These are phyloP conservation scores for Huso huso DNA, from an alignment of 2,797 vertebrate genomes.

Conservation along the genomic window DNA sequence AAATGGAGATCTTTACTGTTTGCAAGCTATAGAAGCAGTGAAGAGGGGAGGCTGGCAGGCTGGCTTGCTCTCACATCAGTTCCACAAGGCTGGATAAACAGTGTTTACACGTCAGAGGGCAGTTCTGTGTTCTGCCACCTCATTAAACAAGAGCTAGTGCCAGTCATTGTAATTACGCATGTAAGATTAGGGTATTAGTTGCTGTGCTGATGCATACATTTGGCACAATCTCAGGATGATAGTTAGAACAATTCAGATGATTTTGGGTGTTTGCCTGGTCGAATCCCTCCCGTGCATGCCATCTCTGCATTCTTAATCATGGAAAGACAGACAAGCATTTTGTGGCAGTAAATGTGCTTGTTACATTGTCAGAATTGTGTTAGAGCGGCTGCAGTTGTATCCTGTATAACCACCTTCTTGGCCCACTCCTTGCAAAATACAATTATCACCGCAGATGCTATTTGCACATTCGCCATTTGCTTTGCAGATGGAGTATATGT, in stretches of 20 bases:
- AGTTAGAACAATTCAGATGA: not conserved
- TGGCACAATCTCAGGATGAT: not conserved
- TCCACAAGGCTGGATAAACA: not conserved
- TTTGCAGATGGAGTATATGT: no score
- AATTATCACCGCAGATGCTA: no score
- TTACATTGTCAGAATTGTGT: no score
- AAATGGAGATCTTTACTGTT: no score
- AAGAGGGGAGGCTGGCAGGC: not conserved
- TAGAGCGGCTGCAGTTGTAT: no score
- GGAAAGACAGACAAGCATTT: no score
- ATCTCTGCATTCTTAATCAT: no score
- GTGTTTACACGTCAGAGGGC: not conserved
- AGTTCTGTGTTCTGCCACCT: not conserved
- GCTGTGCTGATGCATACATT: not conserved
- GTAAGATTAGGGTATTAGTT: conserved; percentile 2
- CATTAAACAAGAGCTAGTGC: not conserved
- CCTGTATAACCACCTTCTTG: no score
- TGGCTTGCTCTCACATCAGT: not conserved
- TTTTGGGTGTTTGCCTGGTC: not conserved
- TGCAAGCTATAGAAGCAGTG: not conserved
- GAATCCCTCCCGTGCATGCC: no score
- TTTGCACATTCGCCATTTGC: no score
- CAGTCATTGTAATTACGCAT: not conserved
- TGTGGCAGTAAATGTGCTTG: no score
- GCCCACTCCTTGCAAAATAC: no score